Percentiles rank a stretch among this genome's conserved stretches.
These are phyloP conservation scores for Erannis defoliaria DNA, from an alignment of 2,888 invertebrate genomes.

Conservation along the genomic window DNA sequence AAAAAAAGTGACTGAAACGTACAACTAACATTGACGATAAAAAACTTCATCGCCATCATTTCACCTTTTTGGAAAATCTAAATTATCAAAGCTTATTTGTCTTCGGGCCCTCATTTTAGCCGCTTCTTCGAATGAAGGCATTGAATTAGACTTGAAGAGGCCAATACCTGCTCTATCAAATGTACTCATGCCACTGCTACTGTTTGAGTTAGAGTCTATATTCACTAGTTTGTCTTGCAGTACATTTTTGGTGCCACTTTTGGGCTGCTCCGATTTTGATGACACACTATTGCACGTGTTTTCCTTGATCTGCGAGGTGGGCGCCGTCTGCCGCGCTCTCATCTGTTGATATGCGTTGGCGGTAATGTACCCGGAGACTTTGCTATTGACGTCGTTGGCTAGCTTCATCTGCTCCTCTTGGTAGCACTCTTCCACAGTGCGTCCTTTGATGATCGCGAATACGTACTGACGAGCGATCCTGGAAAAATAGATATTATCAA, in stretches of 20 bases:
- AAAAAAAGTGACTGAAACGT: constrained; percentile 32
- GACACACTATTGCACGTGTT: constrained; percentile 64
- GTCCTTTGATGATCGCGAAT: constrained; percentile 88
- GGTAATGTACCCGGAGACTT: constrained; percentile 84
- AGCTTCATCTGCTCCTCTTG: constrained; percentile 75
- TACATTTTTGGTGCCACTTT: constrained; percentile 73
- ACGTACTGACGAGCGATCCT: constrained; percentile 89
- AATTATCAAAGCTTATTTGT: constrained; percentile 88
- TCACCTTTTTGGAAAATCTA: constrained; percentile 82
- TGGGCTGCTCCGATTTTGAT: constrained; percentile 66
- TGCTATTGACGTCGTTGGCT: constrained; percentile 64
- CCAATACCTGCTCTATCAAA: constrained; percentile 67
- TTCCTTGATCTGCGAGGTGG: constrained; percentile 76
- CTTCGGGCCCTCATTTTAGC: constrained; percentile 84
- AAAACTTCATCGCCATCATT: constrained; percentile 37
- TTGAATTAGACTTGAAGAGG: constrained; percentile 75
- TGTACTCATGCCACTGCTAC: constrained; percentile 68
- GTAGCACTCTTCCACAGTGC: constrained; percentile 88
- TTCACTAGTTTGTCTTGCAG: constrained; percentile 82
- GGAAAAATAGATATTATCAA: constrained; percentile 40
- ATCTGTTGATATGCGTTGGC: constrained; percentile 75
- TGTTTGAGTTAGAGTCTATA: constrained; percentile 74
- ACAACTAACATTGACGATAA: constrained; percentile 1
- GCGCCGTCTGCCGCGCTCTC: constrained; percentile 57
- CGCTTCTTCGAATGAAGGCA: constrained; percentile 79